Conservation (phyloP, 2,113 vertebrate genomes). For the Lynx canadensis region DNA sequence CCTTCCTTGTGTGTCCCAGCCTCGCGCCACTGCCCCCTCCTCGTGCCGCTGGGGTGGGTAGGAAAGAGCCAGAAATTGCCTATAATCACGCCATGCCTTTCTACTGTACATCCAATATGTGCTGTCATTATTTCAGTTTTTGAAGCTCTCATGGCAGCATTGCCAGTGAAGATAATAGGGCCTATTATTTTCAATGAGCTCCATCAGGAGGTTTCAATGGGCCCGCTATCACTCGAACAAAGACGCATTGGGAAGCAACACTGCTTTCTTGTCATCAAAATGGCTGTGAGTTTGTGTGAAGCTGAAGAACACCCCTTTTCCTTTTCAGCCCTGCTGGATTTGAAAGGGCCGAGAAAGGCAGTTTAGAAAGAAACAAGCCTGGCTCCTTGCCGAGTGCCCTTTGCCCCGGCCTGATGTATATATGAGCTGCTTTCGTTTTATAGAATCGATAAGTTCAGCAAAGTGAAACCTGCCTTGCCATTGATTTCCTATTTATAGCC, state of each 20-base stretch:
- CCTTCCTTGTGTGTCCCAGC: neutral
- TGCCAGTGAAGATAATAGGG: conserved; percentile 79
- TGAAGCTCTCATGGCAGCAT: conserved; percentile 77
- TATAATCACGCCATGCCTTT: conserved; percentile 74
- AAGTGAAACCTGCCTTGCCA: conserved; percentile 53
- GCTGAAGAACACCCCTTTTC: conserved; percentile 59
- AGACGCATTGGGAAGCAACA: conserved; percentile 76
- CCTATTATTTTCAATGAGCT: conserved; percentile 83
- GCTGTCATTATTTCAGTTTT: conserved; percentile 79
- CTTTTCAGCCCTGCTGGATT: conserved; percentile 50
- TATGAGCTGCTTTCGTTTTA: conserved; percentile 2
- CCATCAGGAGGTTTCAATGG: conserved; percentile 80
- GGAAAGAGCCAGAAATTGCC: conserved; percentile 73
- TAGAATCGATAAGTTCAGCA: conserved; percentile 53
- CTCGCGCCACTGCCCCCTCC: neutral
- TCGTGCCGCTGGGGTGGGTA: neutral
- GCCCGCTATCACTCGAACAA: conserved; percentile 77
- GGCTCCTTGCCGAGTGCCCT: neutral
- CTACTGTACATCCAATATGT: conserved; percentile 69
- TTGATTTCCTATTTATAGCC: conserved; percentile 59
- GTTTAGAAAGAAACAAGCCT: conserved; percentile 54
- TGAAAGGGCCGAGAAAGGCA: conserved; percentile 63
- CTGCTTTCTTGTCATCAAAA: conserved; percentile 78
- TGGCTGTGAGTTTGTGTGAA: conserved; percentile 75
- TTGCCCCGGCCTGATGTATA: conserved; percentile 32